Percentiles rank a stretch among this genome's conserved stretches.
Conservation (phyloP, 2,888 invertebrate species). For the Lochmaea crataegi region DNA sequence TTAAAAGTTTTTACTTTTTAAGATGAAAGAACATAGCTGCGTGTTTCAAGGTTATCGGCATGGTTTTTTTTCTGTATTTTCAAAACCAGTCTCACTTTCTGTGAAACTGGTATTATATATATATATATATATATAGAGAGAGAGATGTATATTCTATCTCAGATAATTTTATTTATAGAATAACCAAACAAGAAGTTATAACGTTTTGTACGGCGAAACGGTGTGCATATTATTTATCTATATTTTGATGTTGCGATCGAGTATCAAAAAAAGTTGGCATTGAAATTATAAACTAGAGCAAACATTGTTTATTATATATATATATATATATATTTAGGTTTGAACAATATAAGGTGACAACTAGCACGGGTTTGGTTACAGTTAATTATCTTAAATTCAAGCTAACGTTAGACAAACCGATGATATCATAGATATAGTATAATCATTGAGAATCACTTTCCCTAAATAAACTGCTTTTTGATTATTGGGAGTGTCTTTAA, state of each 20-base stretch:
- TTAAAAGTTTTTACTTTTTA: background rate
- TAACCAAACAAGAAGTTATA: background rate
- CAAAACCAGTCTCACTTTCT: constrained; percentile 18
- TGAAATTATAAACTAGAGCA: constrained; percentile 11
- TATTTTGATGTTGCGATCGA: background rate
- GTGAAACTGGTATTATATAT: constrained; percentile 3
- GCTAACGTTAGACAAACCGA: too few species aligned
- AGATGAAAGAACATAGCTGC: background rate
- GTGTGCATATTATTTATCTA: constrained; percentile 7
- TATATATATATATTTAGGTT: too few species aligned
- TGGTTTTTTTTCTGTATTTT: background rate
- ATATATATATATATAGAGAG: too few species aligned
- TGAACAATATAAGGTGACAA: background rate
- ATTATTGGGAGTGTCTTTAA: too few species aligned
- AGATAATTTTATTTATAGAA: background rate
- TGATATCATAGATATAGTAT: too few species aligned
- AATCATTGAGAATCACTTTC: too few species aligned
- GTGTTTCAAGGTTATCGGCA: constrained; percentile 6
- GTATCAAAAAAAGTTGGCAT: constrained; percentile 2
- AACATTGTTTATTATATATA: background rate
- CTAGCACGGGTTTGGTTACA: background rate
- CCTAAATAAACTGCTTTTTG: too few species aligned
- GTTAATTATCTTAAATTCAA: background rate
- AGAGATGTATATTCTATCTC: too few species aligned
- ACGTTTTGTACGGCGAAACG: background rate